Evolutionary conservation across 1,140 invertebrate genomes (phyloP).

Genomic region (Bicyclus anynana): DNA sequence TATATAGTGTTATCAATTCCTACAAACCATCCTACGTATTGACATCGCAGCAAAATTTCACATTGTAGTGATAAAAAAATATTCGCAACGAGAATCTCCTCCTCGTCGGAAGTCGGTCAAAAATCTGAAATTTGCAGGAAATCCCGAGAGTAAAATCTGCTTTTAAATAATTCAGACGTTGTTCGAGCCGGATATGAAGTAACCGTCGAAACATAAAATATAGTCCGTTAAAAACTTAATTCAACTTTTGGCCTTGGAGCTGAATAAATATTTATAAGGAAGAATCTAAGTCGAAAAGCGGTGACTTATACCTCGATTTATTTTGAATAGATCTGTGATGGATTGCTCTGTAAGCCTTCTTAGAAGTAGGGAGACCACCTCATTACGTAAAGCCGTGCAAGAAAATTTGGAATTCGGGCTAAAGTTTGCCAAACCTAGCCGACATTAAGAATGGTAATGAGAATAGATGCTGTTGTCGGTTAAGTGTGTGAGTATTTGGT

Average conservation of each 20-base stretch:
- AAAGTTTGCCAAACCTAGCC: neutral
- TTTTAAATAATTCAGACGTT: neutral
- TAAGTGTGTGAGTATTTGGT: too few species aligned
- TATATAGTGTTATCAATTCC: too few species aligned
- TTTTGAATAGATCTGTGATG: conserved; percentile 11
- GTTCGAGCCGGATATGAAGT: neutral
- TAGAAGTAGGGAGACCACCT: conserved; percentile 5
- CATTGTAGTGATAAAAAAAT: too few species aligned
- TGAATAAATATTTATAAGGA: neutral
- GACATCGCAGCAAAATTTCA: too few species aligned
- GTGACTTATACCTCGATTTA: neutral
- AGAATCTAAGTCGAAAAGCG: neutral
- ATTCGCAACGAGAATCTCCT: too few species aligned
- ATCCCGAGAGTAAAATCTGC: neutral
- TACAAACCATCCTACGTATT: too few species aligned
- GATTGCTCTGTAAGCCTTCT: neutral
- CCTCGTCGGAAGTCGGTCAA: too few species aligned
- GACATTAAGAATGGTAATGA: too few species aligned
- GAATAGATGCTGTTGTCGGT: too few species aligned
- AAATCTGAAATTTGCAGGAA: too few species aligned
- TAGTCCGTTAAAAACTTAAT: neutral
- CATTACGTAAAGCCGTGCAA: neutral
- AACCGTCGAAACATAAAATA: neutral
- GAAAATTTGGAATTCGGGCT: conserved; percentile 1
- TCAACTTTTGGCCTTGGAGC: neutral